These are phyloP conservation scores for Agonopterix subpropinquella DNA, from an alignment of 2,888 invertebrate species.

Conservation along the genomic window DNA sequence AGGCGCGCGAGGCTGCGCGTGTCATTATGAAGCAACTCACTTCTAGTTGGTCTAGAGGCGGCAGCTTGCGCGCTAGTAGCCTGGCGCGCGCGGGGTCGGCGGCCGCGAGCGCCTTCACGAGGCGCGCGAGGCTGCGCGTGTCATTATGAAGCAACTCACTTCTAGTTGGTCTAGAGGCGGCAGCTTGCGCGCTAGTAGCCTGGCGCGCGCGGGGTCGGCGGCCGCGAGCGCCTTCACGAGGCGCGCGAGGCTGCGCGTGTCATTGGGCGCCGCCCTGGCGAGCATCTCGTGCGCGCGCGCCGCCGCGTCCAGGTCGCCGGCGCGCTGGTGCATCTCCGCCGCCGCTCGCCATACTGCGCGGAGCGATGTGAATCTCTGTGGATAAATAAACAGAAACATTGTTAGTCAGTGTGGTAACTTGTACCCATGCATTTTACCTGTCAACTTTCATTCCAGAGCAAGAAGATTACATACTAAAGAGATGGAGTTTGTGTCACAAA, in stretches of 20 bases:
- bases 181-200: constrained; percentile 67
- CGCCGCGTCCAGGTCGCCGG: constrained; percentile 84
- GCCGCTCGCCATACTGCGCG: constrained; percentile 91
- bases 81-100: constrained; percentile 87
- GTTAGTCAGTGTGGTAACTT: background rate
- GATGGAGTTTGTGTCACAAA: no score
- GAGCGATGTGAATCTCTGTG: constrained; percentile 62
- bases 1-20: constrained; percentile 89
- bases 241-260: constrained; percentile 88
- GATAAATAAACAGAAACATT: constrained; percentile 12
- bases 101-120: constrained; percentile 97
- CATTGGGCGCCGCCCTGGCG: constrained; percentile 83
- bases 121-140: constrained; percentile 86
- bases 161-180: constrained; percentile 49
- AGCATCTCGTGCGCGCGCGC: constrained; percentile 84
- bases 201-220: constrained; percentile 87
- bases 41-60: constrained; percentile 46
- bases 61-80: constrained; percentile 65
- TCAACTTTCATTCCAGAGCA: no score
- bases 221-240: constrained; percentile 93
- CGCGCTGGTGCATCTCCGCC: constrained; percentile 87
- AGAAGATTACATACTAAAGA: no score
- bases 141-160: constrained; percentile 60
- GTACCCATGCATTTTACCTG: no score
- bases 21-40: constrained; percentile 74